A percentile compares a stretch with the other conserved stretches of the same genome.
phyloP scores from a whole-genome alignment of 2,113 vertebrate species.

The Anolis sagrei region DNA sequence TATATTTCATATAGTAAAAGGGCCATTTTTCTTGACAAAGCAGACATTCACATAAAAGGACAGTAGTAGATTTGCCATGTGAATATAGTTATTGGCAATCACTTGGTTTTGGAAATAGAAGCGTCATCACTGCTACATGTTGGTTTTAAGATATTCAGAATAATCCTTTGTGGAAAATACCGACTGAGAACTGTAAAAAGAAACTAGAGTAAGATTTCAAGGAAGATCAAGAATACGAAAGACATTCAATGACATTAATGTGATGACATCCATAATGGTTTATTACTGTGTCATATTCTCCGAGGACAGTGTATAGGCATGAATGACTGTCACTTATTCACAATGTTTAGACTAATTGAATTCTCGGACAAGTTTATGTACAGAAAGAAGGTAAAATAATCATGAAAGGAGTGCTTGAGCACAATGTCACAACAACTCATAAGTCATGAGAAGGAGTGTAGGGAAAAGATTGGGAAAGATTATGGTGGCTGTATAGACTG shows the following conservation, averaged over 20 bases:
- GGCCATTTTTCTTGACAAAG: conserved; percentile 4
- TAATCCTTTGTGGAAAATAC: conserved; percentile 9
- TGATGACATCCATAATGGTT: background rate
- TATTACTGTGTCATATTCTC: background rate
- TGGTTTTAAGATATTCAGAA: background rate
- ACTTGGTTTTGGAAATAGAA: conserved; percentile 18
- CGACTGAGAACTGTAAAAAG: conserved; percentile 5
- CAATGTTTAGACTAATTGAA: background rate
- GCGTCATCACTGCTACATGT: background rate
- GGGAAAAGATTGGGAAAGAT: background rate
- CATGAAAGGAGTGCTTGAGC: background rate
- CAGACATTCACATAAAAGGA: background rate
- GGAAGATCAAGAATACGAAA: background rate
- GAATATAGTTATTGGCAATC: background rate
- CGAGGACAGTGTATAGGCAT: background rate
- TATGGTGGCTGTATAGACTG: background rate
- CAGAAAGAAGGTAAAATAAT: background rate
- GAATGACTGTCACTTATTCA: background rate
- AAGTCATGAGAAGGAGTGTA: background rate
- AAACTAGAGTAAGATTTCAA: background rate
- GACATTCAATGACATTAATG: background rate
- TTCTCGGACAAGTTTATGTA: background rate
- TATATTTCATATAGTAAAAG: background rate
- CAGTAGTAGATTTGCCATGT: background rate
- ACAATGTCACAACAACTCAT: background rate